Percentiles rank a stretch among this genome's conserved stretches.
Evolutionary conservation across 2,113 vertebrate species (phyloP).

Genomic region (Mus musculus): GRCm39 chr9:48976001-48976500

Average conservation of each 20-base stretch:
- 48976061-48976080: background rate
- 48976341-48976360: background rate
- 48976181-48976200: conserved; percentile 16
- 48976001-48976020: background rate
- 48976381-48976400: background rate
- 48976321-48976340: background rate
- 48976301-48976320: background rate
- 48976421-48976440: background rate
- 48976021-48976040: background rate
- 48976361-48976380: conserved; percentile 34
- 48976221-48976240: background rate
- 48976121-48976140: background rate
- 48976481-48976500: background rate
- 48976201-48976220: conserved; percentile 36
- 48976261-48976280: background rate
- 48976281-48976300: conserved; percentile 23
- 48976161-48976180: background rate
- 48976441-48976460: conserved; percentile 11
- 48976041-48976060: background rate
- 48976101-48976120: background rate
- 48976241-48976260: background rate
- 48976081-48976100: background rate
- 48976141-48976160: conserved; percentile 24
- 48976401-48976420: background rate
- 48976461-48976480: background rate